A percentile compares a stretch with the other conserved stretches of the same genome.
Evolutionary conservation across 2,888 invertebrate species (phyloP).

Genomic region (Nemurella pictetii): DNA sequence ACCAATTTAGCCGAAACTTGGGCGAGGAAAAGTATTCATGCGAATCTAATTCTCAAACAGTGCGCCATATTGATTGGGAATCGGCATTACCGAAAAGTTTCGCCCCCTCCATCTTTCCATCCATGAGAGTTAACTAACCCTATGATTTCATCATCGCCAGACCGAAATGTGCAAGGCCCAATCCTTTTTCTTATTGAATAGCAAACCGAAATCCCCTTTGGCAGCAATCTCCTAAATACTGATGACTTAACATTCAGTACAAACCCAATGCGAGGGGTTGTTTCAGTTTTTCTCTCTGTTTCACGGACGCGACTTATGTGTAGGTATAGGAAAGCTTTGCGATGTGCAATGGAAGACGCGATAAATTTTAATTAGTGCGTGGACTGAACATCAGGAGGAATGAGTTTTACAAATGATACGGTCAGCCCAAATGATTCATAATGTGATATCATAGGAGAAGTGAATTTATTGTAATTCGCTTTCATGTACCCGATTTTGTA

Average conservation of each 20-base stretch:
- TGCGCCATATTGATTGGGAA: constrained; percentile 28
- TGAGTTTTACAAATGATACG: not conserved
- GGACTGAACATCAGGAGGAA: not conserved
- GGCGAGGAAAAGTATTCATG: not conserved
- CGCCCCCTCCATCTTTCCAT: not conserved
- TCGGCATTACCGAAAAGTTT: constrained; percentile 28
- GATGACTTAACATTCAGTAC: not conserved
- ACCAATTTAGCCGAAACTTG: not conserved
- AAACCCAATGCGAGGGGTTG: not conserved
- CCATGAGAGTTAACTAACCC: constrained; percentile 38
- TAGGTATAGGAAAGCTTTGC: no score
- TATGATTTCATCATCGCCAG: constrained; percentile 39
- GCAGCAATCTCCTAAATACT: not conserved
- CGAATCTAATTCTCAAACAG: constrained; percentile 21
- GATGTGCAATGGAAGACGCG: not conserved
- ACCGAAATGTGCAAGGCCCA: constrained; percentile 1
- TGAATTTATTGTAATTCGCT: not conserved
- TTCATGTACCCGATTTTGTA: not conserved
- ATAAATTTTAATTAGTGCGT: not conserved
- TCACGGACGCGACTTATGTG: not conserved
- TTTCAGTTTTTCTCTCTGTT: not conserved
- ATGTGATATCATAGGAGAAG: not conserved
- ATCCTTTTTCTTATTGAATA: constrained; percentile 18
- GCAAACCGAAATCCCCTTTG: constrained; percentile 2
- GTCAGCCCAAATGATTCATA: not conserved